Evolutionary conservation across 2,888 invertebrate genomes (phyloP).

Genomic region (Phyllotreta cruciferae): DNA sequence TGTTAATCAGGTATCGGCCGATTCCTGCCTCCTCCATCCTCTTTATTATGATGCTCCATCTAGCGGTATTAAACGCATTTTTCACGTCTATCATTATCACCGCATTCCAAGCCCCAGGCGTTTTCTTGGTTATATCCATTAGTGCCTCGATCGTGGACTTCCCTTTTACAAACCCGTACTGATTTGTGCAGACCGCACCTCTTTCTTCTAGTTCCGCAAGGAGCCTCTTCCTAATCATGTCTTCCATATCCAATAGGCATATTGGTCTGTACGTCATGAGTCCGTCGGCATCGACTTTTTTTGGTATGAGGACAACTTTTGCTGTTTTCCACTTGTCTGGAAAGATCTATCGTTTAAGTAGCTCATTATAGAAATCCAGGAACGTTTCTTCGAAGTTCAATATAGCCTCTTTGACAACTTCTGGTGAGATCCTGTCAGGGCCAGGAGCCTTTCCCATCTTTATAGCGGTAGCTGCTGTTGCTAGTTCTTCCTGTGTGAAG

Average conservation of each 20-base stretch:
- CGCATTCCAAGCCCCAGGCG: background rate
- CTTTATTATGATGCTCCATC: background rate
- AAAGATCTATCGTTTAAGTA: conserved; percentile 16
- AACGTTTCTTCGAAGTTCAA: background rate
- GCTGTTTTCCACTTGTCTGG: conserved; percentile 31
- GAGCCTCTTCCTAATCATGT: conserved; percentile 18
- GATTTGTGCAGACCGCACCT: conserved; percentile 6
- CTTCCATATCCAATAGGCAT: conserved; percentile 22
- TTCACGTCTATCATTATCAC: conserved; percentile 13
- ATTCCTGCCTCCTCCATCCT: background rate
- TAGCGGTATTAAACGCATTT: background rate
- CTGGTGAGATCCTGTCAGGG: conserved; percentile 18
- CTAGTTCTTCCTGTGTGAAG: background rate
- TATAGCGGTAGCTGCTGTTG: background rate
- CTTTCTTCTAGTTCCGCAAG: conserved; percentile 7
- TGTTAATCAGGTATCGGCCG: conserved; percentile 4
- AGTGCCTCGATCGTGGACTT: conserved; percentile 6
- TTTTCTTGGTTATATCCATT: background rate
- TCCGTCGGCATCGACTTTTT: conserved; percentile 1
- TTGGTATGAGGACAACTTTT: conserved; percentile 28
- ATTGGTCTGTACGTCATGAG: conserved; percentile 5
- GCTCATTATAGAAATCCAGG: background rate
- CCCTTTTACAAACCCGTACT: conserved; percentile 14
- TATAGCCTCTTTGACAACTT: background rate
- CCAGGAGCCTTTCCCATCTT: background rate